phyloP scores from a whole-genome alignment of 2,888 invertebrate genomes.

The Lymantria monacha region DNA sequence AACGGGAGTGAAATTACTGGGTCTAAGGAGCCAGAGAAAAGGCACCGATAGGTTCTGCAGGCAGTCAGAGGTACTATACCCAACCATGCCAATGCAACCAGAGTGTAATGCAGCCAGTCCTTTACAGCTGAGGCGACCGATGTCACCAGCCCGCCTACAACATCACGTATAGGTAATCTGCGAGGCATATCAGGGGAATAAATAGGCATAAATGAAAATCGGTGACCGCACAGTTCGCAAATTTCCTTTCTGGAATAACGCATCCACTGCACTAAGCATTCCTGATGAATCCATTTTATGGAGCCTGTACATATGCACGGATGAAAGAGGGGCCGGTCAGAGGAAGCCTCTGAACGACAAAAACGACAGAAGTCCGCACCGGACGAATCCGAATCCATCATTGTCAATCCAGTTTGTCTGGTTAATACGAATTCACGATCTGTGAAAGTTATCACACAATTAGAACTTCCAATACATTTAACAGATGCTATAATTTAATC shows the following conservation, averaged over 20 bases:
- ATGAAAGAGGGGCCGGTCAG: conserved; percentile 97
- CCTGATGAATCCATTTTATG: conserved; percentile 99
- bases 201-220: conserved; percentile 99
- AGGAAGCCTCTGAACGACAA: conserved; percentile 96
- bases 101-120: conserved; percentile 98
- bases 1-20: conserved; percentile 93
- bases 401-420: conserved; percentile 73
- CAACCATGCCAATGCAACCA: conserved; percentile 98
- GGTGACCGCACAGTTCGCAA: conserved; percentile 98
- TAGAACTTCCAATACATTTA: conserved; percentile 15
- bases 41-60: conserved; percentile 95
- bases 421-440: conserved; percentile 53
- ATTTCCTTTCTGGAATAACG: conserved; percentile 99
- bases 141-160: conserved; percentile 93
- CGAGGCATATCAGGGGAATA: conserved; percentile 99
- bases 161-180: conserved; percentile 94
- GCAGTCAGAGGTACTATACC: conserved; percentile 98
- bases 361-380: conserved; percentile 97
- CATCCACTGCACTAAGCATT: conserved; percentile 99
- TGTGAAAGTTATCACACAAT: conserved; percentile 50
- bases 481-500: conserved; percentile 9
- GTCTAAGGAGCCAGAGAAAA: conserved; percentile 95
- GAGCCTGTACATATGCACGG: conserved; percentile 99
- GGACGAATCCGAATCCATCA: conserved; percentile 76
- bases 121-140: conserved; percentile 96